Base-by-base conservation (phyloP, 2,797 vertebrate species). In the Limosa lapponica region DNA sequence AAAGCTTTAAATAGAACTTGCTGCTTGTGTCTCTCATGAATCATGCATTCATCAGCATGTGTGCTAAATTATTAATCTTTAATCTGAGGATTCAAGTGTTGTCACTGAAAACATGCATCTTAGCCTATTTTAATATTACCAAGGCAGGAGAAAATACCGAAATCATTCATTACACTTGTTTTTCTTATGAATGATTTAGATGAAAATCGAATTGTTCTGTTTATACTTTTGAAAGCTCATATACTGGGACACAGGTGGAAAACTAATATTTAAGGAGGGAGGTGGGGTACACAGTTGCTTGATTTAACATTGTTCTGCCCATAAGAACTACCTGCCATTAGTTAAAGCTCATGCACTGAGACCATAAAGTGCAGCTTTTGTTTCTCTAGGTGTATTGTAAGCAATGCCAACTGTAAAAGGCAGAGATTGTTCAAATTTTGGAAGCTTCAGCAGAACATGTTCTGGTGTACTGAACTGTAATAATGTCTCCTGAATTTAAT, bases 41-140 rank as follows among this genome's bases (percentile, higher is more conserved):
- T 97, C 90, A 96, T 95, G 83, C 67, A 94, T 95, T 85, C 75
- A 85, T 73, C 51, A 66, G 32, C 66, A 22, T 85, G 44, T 79
- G 77, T 74, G 28, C 84, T 95, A 87, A 75, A 89, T 96, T 96
- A 97, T 97, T 97, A 96, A 97, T 95, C 70, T 83, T 71, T 88
- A 82, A 93, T 92, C 89, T 73, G 82, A 87, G 41, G 75, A 83
- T 91, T 96, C 62, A 75, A 87, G 43, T 57, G 73, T 73, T 83
- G 74, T 89, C 54, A 67, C 84, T 79, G 71, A 73, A 90, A 87
- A 85, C 24, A 32, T n/a, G 52, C 34, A n/a, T 83, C 55, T 82
- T 66, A 57, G 27, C 48, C 32, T 72, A 34, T 73, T 89, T 92
- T 74, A 83, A 43, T 83, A 84, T 75, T 86, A 67, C 48, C 16